Evolutionary conservation across 2,113 vertebrate species (phyloP).

Genomic region (Macquaria australasica): DNA sequence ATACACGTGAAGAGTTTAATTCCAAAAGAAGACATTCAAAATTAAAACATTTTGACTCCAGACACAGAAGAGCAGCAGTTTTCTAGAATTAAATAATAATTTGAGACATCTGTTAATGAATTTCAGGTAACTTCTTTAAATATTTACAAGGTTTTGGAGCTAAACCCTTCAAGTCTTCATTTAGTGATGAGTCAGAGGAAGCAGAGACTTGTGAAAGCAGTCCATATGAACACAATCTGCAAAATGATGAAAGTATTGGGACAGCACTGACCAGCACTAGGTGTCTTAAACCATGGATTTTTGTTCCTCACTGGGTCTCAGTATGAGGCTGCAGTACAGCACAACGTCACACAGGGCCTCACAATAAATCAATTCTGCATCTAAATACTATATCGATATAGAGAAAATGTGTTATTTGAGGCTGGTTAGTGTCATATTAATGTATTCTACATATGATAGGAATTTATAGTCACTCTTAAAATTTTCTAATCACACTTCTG

Average conservation of each 20-base stretch:
- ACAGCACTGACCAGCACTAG: conserved; percentile 72
- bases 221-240: conserved; percentile 78
- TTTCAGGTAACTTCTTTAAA: conserved; percentile 55
- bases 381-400: conserved; percentile 69
- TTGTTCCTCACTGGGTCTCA: conserved; percentile 63
- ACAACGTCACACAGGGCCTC: conserved; percentile 78
- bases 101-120: conserved; percentile 47
- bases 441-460: conserved; percentile 76
- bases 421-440: conserved; percentile 70
- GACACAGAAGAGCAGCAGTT: conserved; percentile 31
- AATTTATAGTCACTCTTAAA: conserved; percentile 75
- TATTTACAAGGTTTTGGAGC: conserved; percentile 56
- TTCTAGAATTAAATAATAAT: conserved; percentile 44
- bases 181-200: conserved; percentile 36
- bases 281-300: conserved; percentile 77
- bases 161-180: conserved; percentile 58
- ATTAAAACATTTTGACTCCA: conserved; percentile 43
- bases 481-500: conserved; percentile 71
- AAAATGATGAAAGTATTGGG: conserved; percentile 39
- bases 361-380: conserved; percentile 61
- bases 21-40: conserved; percentile 40
- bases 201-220: conserved; percentile 49
- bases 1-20: conserved; percentile 50
- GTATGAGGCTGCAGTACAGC: conserved; percentile 64
- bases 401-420: conserved; percentile 73